Evolutionary conservation across 1,140 invertebrate species (phyloP).

Genomic region (Muscidifurax raptorellus): DNA sequence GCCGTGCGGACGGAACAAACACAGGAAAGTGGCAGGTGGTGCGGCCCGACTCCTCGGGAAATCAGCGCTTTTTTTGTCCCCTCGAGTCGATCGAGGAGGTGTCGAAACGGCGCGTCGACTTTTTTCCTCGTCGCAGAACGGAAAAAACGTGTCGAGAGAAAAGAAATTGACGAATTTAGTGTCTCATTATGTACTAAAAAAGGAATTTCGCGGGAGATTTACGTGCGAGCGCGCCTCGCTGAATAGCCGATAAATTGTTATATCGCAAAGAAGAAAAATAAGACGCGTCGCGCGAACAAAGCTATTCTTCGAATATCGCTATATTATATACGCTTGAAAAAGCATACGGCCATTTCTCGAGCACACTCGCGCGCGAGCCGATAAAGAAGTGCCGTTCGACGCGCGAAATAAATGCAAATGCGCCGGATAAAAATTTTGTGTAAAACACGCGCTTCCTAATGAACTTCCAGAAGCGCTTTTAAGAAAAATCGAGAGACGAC

Average conservation of each 20-base stretch:
- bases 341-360: too few species aligned
- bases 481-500: not conserved
- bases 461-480: not conserved
- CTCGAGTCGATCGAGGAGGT: not conserved
- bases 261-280: too few species aligned
- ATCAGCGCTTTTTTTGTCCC: not conserved
- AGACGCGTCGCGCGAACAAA: too few species aligned
- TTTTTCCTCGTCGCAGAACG: too few species aligned
- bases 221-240: not conserved
- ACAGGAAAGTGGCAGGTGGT: not conserved
- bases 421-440: conserved; percentile 14
- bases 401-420: conserved; percentile 11
- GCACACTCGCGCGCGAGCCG: not conserved
- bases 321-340: too few species aligned
- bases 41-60: not conserved
- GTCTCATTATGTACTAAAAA: conserved; percentile 19
- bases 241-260: not conserved
- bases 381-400: not conserved
- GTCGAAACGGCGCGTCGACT: not conserved
- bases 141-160: not conserved
- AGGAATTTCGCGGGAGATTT: not conserved
- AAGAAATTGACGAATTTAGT: conserved; percentile 19
- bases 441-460: conserved; percentile 10
- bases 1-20: not conserved
- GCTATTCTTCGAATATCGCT: too few species aligned